A percentile compares a stretch with the other conserved stretches of the same genome.
phyloP scores from a whole-genome alignment of 2,113 vertebrate species.

The Sturnus vulgaris region DNA sequence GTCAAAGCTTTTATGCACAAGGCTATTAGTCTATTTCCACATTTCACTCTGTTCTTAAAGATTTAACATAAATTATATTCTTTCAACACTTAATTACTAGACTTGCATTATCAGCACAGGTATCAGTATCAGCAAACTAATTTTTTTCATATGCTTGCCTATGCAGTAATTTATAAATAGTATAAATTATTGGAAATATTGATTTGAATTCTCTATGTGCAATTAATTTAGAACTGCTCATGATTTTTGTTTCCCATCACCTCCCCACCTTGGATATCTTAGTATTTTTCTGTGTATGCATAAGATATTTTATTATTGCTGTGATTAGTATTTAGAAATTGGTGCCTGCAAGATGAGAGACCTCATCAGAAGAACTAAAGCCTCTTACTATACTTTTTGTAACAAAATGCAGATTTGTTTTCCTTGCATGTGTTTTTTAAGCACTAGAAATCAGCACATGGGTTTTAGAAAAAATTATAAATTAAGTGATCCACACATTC shows the following conservation, averaged over 20 bases:
- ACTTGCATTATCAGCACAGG: not conserved
- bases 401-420: not conserved
- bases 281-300: constrained; percentile 33
- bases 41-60: not conserved
- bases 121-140: not conserved
- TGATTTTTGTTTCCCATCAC: not conserved
- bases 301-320: not conserved
- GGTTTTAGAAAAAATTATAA: not conserved
- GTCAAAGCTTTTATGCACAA: not conserved
- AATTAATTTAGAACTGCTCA: constrained; percentile 3
- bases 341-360: not conserved
- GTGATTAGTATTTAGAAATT: constrained; percentile 24
- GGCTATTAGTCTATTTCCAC: not conserved
- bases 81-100: not conserved
- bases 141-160: not conserved
- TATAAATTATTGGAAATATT: not conserved
- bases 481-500: not conserved
- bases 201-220: constrained; percentile 32
- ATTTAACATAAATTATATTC: not conserved
- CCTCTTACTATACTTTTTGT: not conserved
- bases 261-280: not conserved
- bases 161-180: not conserved
- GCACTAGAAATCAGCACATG: not conserved
- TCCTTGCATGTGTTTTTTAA: not conserved
- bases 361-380: not conserved